Evolutionary conservation across 2,888 invertebrate genomes (phyloP), one percentile per base, ranked within the genome.

Genomic region (Linnaemya tessellans): DNA sequence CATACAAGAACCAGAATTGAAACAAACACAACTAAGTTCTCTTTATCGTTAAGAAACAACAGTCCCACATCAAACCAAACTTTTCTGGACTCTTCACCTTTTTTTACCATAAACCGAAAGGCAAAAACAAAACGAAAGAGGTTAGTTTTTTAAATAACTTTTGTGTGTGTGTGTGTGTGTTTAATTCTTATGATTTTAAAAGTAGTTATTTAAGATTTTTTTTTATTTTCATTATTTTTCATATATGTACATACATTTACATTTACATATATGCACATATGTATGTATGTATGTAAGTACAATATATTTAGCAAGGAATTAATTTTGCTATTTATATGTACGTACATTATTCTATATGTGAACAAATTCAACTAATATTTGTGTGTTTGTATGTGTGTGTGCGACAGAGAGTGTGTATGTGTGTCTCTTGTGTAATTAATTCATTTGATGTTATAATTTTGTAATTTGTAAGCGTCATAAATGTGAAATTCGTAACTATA

Each of bases 391-490:
- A 30, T 80, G 60, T 81, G 18, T 82, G 58, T 73, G 0, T 35
- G 9, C 30, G 1, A 15, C 0, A 1, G 13, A 22, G 0, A 13
- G 15, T 73, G 38, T 62, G 49, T 73, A 43, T 84, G 75, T 71
- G 65, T 81, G 62, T 64, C 20, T 73, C 18, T 74, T 84, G 18
- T 80, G 60, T 80, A 60, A 78, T 71, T 71, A 67, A 77, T 80
- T 74, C 60, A 74, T 80, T 77, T 86, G 56, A 82, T 82, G 75
- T 82, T 77, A 62, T 73, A 60, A 81, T 81, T 84, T 78, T 85
- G 38, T 73, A 73, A 73, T 22, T 51, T 87, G 84, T 85, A 87
- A 83, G 87, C 87, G 84, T 84, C 80, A 68, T 88, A 87, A 87
- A 86, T 82, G 86, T 87, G 84, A 71, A 75, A 81, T 46, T 62